Evolutionary conservation across 2,113 vertebrate species (phyloP), one percentile per base, ranked within the genome.

Genomic region (Elephantulus edwardii): DNA sequence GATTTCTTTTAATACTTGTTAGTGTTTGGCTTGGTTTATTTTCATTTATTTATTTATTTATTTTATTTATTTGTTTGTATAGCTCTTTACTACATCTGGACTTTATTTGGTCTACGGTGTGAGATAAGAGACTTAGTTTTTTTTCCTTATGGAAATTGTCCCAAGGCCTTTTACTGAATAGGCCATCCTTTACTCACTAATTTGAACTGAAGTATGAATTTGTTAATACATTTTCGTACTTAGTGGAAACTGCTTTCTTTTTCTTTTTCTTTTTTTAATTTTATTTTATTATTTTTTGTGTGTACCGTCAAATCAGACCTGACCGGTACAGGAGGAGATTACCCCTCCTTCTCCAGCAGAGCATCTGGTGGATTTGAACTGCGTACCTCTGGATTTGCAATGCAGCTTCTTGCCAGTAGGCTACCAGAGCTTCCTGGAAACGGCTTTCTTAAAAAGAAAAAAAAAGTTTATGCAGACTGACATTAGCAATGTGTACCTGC

Each of bases 1-100:
- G 52, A 83, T 95, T 91, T 89, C 44, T 81, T 78, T 74, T 54
- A 85, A 88, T 83, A 60, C 33, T 56, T 80, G n/a, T 35, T 90
- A 90, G 79, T 75, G 17, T 62, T 58, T 91, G n/a, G n/a, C n/a
- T n/a, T n/a, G n/a, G n/a, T 54, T 78, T 62, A 62, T 54, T n/a
- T 28, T 62, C n/a, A 64, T 86, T 74, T 52, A 30, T 62, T 76
- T 50, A 8, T 86, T 84, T 85, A n/a, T 54, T 78, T 62, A 62
- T 54, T n/a, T 28, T 62, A 64, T 86, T 74, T 52, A 30, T 62
- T 76, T 50, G 10, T 86, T 84, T 85, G 22, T 52, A 56, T 70
- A 56, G 46, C 35, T 77, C 38, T 89, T 87, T 79, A 79, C 50
- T 71, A 83, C 44, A 78, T 81, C n/a, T 91, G 82, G 24, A 56